Percentiles rank a stretch among this genome's conserved stretches.
phyloP scores from a whole-genome alignment of 2,797 vertebrate species.

The Pachyuromys duprasi region DNA sequence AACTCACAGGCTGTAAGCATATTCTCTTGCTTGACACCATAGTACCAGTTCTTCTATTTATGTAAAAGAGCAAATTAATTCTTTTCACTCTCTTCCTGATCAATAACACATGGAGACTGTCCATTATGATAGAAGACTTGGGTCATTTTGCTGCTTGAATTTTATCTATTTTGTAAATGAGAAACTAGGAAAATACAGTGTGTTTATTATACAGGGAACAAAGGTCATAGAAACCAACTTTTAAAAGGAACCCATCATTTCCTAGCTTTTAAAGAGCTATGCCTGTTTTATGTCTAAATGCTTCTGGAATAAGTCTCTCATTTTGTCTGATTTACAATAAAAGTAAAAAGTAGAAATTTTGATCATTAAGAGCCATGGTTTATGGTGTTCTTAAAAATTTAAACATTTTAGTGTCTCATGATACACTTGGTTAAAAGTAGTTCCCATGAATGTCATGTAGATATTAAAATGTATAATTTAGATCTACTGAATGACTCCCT shows the following conservation, averaged over 20 bases:
- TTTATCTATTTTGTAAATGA: conserved; percentile 67
- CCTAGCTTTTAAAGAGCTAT: conserved; percentile 39
- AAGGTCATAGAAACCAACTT: conserved; percentile 55
- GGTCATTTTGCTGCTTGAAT: conserved; percentile 34
- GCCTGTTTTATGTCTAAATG: conserved; percentile 48
- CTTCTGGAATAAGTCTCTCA: conserved; percentile 26
- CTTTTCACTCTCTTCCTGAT: neutral
- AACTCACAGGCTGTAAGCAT: neutral
- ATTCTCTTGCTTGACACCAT: neutral
- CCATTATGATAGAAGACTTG: neutral
- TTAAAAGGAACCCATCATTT: conserved; percentile 6
- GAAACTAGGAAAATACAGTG: conserved; percentile 57
- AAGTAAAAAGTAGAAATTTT: conserved; percentile 69
- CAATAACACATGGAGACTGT: neutral
- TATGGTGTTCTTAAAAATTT: conserved; percentile 62
- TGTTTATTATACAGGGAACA: conserved; percentile 51
- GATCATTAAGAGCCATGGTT: conserved; percentile 47
- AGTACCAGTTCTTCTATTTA: neutral
- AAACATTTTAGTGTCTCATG: conserved; percentile 56
- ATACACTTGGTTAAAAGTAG: conserved; percentile 58
- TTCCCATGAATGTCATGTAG: conserved; percentile 31
- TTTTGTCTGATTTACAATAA: conserved; percentile 63
- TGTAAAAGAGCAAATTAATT: neutral
- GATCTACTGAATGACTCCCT: neutral
- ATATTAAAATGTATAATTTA: conserved; percentile 67